Base-by-base conservation (phyloP, 2,797 vertebrate genomes). In the Semotilus atromaculatus region DNA sequence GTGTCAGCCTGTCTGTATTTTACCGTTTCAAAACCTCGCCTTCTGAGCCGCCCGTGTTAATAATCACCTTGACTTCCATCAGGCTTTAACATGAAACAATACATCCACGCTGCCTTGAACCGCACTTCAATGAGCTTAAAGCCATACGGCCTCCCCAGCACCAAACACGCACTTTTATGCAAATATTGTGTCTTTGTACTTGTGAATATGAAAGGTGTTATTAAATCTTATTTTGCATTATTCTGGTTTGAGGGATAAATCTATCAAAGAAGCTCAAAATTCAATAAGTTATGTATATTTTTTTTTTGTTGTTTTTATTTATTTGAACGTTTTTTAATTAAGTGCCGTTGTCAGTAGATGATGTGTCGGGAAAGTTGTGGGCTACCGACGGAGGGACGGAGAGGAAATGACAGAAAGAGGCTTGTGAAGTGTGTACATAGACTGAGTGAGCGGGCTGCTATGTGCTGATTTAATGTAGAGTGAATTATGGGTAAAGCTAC, bases 201-300 rank as follows among this genome's bases (percentile, higher is more conserved):
- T 86, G 84, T 87, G 89, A 90, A 87, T 93, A 94, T 94, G 94
- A 95, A 95, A 95, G 94, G 92, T 94, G 93, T 94, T 95, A 95
- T 95, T 95, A 93, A 95, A 94, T 94, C 94, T 95, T 94, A 94
- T 94, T 95, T 93, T 94, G 92, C 92, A 94, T 95, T 95, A 94
- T 95, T 95, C 92, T 91, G 91, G 91, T 94, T 91, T 91, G 92
- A 92, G 93, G 94, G 93, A 94, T 94, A 94, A 93, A 95, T 94
- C 94, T 94, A 95, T 95, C 94, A 96, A 95, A 95, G 94, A 91
- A 48, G 90, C 93, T 92, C 92, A 90, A 82, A 91, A 93, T 95
- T 95, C 93, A 95, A 94, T 95, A 94, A 94, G 90, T 94, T 93
- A 23, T 21, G 64, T 88, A 89, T 81, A 89, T 94, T 82, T 85